These are phyloP conservation scores for Temnothorax unifasciatus DNA, from an alignment of 2,888 invertebrate species.

Conservation along the genomic window DNA sequence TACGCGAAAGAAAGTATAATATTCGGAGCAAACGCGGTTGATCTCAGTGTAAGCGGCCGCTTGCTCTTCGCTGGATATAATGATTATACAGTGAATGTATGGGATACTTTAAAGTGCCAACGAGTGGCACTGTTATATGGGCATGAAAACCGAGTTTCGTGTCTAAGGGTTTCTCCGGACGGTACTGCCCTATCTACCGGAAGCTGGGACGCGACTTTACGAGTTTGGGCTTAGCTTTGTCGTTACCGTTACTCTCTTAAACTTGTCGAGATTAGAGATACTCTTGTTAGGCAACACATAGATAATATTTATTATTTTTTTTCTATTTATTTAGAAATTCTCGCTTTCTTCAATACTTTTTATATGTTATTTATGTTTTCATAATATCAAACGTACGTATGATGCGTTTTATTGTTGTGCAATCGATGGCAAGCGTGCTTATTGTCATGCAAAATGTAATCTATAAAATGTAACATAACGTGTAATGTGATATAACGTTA, in stretches of 20 bases:
- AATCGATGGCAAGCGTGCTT: slow-evolving; percentile 30
- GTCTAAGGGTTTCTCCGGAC: slow-evolving; percentile 97
- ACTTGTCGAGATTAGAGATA: slow-evolving; percentile 1
- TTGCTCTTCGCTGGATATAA: slow-evolving; percentile 99
- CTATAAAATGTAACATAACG: slow-evolving; percentile 39
- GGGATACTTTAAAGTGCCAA: slow-evolving; percentile 98
- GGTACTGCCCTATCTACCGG: slow-evolving; percentile 99
- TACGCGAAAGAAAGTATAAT: slow-evolving; percentile 99
- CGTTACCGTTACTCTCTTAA: slow-evolving; percentile 41
- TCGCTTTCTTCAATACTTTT: slow-evolving; percentile 10
- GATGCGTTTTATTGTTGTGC: background rate
- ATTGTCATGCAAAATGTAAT: slow-evolving; percentile 21
- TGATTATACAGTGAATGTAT: slow-evolving; percentile 99
- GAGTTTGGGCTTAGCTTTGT: slow-evolving; percentile 88
- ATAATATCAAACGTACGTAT: slow-evolving; percentile 4
- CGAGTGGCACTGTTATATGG: slow-evolving; percentile 96
- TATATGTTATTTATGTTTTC: slow-evolving; percentile 18
- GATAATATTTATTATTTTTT: slow-evolving; percentile 20
- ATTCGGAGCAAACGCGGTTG: slow-evolving; percentile 99
- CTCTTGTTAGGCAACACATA: slow-evolving; percentile 11
- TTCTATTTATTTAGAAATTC: slow-evolving; percentile 41
- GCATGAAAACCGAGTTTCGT: slow-evolving; percentile 98
- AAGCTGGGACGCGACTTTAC: slow-evolving; percentile 97
- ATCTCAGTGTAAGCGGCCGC: slow-evolving; percentile 98
- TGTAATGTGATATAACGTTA: slow-evolving; percentile 70